These are phyloP conservation scores for Lerista edwardsae DNA, from an alignment of 2,797 vertebrate genomes.

Conservation along the genomic window DNA sequence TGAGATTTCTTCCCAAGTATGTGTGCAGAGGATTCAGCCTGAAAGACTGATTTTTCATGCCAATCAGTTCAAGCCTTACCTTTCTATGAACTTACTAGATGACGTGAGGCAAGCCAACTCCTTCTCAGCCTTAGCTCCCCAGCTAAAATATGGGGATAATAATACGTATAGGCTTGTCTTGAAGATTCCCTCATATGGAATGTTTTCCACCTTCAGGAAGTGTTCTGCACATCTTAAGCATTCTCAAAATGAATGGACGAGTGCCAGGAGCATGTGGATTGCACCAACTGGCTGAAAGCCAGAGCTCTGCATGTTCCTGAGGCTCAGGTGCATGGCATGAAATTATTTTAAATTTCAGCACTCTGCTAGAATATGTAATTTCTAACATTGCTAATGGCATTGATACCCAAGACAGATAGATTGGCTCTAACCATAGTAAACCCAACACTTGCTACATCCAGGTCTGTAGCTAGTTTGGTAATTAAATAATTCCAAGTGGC, in stretches of 20 bases:
- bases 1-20: no score
- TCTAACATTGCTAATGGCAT: background rate
- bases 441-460: background rate
- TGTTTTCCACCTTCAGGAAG: no score
- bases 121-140: no score
- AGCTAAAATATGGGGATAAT: no score
- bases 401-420: background rate
- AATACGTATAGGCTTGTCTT: background rate
- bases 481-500: background rate
- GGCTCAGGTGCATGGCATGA: conserved; percentile 19
- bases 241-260: background rate
- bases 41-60: no score
- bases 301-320: background rate
- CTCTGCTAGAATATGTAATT: background rate
- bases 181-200: background rate
- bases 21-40: no score
- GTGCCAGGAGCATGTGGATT: background rate
- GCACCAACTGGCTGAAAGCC: background rate
- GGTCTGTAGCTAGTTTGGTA: background rate
- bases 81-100: no score
- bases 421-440: background rate
- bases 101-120: no score
- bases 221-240: no score
- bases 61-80: no score
- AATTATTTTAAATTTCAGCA: background rate